Percentiles rank a stretch among this genome's conserved stretches.
Conservation (phyloP, 1,140 invertebrate genomes). For the Hyles vespertilio region DNA sequence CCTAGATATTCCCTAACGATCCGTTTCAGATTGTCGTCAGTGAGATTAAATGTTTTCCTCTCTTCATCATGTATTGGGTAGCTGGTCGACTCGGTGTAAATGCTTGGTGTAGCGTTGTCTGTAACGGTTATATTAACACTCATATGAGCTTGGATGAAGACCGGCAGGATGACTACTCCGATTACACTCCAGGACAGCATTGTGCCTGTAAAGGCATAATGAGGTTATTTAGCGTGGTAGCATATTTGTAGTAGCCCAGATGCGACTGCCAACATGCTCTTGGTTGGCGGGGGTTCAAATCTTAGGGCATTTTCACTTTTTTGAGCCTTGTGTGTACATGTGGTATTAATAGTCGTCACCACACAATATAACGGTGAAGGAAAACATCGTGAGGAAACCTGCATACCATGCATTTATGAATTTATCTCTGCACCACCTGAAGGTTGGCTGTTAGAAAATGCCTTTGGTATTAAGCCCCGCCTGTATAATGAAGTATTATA, state of each 20-base stretch:
- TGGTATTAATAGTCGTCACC: no score
- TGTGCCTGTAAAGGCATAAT: neutral
- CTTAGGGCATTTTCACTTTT: no score
- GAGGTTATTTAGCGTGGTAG: neutral
- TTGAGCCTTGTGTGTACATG: no score
- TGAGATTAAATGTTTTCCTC: constrained; percentile 11
- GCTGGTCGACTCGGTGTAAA: constrained; percentile 11
- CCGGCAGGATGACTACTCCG: constrained; percentile 1
- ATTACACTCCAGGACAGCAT: neutral
- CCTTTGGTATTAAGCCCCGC: no score
- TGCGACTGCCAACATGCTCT: no score
- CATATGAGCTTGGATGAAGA: constrained; percentile 9
- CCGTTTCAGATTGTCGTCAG: constrained; percentile 15
- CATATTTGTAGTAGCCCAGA: no score
- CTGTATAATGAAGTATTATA: no score
- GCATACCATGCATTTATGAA: no score
- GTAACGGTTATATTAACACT: constrained; percentile 6
- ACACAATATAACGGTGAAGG: no score
- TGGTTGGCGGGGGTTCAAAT: neutral
- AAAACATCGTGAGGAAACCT: no score
- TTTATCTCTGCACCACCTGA: no score
- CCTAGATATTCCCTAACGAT: constrained; percentile 14
- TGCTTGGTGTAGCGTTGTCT: constrained; percentile 1
- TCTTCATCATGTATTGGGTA: constrained; percentile 23
- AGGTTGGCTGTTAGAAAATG: no score